Conservation (phyloP, 2,113 vertebrate genomes). For the Myotis brandtii region DNA sequence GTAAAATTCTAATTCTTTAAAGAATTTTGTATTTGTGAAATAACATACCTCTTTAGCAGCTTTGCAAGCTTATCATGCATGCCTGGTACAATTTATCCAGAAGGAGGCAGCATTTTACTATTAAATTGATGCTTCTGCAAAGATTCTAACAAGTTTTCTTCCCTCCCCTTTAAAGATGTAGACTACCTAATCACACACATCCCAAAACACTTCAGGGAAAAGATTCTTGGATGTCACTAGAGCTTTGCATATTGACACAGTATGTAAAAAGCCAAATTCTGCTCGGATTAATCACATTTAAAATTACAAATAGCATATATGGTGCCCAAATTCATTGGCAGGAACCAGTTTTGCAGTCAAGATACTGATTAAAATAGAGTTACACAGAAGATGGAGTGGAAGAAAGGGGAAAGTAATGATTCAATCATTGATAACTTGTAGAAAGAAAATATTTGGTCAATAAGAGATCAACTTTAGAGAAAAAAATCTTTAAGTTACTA, state of each 20-base stretch:
- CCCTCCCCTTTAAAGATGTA: background rate
- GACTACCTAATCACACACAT: slow-evolving; percentile 23
- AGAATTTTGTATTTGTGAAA: background rate
- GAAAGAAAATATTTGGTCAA: slow-evolving; percentile 4
- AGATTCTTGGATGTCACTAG: background rate
- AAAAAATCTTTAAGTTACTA: background rate
- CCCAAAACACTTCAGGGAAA: slow-evolving; percentile 24
- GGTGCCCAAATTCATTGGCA: background rate
- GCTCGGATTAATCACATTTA: slow-evolving; percentile 30
- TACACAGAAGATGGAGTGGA: background rate
- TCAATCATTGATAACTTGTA: background rate
- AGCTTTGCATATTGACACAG: slow-evolving; percentile 25
- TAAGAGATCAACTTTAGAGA: background rate
- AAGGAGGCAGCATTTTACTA: slow-evolving; percentile 86
- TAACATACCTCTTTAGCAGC: background rate
- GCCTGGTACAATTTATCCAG: slow-evolving; percentile 72
- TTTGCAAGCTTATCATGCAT: slow-evolving; percentile 34
- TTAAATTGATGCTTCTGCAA: slow-evolving; percentile 57
- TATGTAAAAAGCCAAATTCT: slow-evolving; percentile 41
- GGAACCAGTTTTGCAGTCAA: background rate
- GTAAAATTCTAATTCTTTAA: background rate
- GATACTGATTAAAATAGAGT: background rate
- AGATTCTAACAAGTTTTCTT: background rate
- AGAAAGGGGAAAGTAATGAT: background rate
- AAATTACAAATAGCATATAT: background rate